Evolutionary conservation across 2,113 vertebrate species (phyloP).

Genomic region (Sprattus sprattus): DNA sequence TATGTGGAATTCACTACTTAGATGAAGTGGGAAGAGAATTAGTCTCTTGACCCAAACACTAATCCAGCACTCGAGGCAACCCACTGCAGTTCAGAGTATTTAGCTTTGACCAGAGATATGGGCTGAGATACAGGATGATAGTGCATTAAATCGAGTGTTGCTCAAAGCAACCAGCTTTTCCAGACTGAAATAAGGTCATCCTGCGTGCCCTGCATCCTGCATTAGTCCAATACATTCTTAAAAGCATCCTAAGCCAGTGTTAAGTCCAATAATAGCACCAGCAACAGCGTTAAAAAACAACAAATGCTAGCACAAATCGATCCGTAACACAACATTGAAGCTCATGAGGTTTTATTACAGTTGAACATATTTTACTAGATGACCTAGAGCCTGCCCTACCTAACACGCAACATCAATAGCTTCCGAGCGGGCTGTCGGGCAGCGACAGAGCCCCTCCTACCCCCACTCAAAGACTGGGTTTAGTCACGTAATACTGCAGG

Average conservation of each 20-base stretch:
- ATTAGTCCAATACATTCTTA: background rate
- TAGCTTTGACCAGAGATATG: background rate
- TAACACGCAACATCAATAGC: background rate
- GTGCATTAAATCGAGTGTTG: background rate
- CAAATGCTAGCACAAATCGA: background rate
- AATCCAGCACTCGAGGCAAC: background rate
- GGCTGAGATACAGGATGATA: background rate
- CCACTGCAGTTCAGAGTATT: background rate
- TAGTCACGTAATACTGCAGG: background rate
- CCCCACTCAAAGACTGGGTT: background rate
- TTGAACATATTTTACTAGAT: background rate
- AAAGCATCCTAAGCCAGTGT: background rate
- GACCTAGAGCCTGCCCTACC: background rate
- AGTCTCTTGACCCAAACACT: constrained; percentile 2
- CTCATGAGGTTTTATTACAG: background rate
- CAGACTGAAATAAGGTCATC: background rate
- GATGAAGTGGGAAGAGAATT: background rate
- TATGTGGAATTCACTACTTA: background rate
- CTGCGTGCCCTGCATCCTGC: background rate
- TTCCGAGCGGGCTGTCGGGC: background rate
- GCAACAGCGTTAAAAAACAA: background rate
- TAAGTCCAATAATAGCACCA: background rate
- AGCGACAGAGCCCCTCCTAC: background rate
- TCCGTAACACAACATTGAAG: background rate
- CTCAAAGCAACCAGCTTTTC: background rate